Conservation (phyloP, 2,888 invertebrate genomes). For the Epinotia ramella region DNA sequence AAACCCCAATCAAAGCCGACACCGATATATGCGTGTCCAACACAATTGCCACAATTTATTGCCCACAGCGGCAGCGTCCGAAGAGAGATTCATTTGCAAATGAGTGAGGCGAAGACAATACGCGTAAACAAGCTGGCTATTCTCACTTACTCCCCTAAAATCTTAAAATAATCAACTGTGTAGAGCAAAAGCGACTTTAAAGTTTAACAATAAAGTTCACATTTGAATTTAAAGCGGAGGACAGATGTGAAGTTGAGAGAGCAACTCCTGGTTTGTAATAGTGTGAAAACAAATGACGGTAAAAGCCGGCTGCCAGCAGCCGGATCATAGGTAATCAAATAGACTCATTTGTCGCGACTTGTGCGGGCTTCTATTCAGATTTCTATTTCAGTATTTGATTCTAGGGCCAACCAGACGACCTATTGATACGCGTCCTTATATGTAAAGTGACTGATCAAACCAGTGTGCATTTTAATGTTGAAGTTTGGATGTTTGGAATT, state of each 20-base stretch:
- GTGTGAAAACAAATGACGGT: slow-evolving; percentile 23
- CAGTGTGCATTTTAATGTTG: no score
- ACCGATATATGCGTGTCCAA: slow-evolving; percentile 18
- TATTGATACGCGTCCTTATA: neutral
- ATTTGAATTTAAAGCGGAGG: neutral
- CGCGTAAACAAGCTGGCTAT: slow-evolving; percentile 27
- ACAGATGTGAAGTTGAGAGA: slow-evolving; percentile 6
- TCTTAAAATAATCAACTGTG: neutral
- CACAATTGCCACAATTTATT: slow-evolving; percentile 34
- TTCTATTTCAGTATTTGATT: slow-evolving; percentile 21
- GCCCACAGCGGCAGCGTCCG: slow-evolving; percentile 10
- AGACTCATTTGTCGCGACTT: slow-evolving; percentile 57
- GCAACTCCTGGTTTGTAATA: slow-evolving; percentile 8
- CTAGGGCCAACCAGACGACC: slow-evolving; percentile 7
- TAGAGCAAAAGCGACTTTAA: slow-evolving; percentile 2
- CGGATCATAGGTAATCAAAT: slow-evolving; percentile 60
- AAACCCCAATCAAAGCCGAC: slow-evolving; percentile 27
- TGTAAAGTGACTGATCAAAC: neutral
- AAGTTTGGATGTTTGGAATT: no score
- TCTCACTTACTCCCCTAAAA: neutral
- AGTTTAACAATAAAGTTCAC: neutral
- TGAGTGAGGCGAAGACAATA: slow-evolving; percentile 29
- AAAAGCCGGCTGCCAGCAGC: slow-evolving; percentile 46
- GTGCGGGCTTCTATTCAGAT: slow-evolving; percentile 41
- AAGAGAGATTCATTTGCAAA: slow-evolving; percentile 36